phyloP scores from a whole-genome alignment of 2,797 vertebrate species.

The Coregonus sp. region DNA sequence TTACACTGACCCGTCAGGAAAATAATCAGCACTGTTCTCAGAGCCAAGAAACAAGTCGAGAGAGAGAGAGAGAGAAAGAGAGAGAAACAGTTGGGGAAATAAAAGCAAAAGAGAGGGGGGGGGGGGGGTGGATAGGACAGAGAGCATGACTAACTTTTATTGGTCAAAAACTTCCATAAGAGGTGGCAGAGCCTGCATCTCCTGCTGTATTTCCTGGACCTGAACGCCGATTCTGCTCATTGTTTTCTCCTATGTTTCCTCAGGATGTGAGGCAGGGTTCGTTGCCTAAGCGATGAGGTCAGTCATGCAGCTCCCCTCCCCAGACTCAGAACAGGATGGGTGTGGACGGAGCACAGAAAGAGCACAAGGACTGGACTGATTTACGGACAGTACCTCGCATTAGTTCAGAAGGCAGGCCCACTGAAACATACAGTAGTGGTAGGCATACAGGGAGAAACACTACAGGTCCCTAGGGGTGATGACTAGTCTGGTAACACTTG shows the following conservation, averaged over 20 bases:
- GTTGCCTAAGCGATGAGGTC: constrained; percentile 76
- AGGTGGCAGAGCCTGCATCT: constrained; percentile 29
- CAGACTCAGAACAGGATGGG: constrained; percentile 73
- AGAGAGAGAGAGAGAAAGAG: neutral
- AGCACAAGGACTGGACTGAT: constrained; percentile 59
- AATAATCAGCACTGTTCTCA: constrained; percentile 54
- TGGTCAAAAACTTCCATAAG: constrained; percentile 25
- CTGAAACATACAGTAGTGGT: constrained; percentile 42
- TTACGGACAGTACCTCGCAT: constrained; percentile 64
- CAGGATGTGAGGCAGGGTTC: constrained; percentile 73
- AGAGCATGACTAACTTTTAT: constrained; percentile 27
- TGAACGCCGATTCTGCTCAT: constrained; percentile 58
- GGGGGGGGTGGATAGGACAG: constrained; percentile 20
- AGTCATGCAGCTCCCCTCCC: constrained; percentile 64
- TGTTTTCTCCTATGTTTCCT: constrained; percentile 74
- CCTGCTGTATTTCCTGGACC: constrained; percentile 42
- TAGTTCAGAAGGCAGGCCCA: constrained; percentile 34
- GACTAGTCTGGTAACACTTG: constrained; percentile 66
- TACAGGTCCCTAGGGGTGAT: constrained; percentile 51
- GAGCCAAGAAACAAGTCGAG: constrained; percentile 42
- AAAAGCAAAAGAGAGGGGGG: neutral
- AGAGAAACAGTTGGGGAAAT: constrained; percentile 19
- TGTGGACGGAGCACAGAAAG: constrained; percentile 61
- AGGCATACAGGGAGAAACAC: constrained; percentile 45
- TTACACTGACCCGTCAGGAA: constrained; percentile 57